Conservation (phyloP, 2,797 vertebrate species). For the Pipistrellus kuhlii region DNA sequence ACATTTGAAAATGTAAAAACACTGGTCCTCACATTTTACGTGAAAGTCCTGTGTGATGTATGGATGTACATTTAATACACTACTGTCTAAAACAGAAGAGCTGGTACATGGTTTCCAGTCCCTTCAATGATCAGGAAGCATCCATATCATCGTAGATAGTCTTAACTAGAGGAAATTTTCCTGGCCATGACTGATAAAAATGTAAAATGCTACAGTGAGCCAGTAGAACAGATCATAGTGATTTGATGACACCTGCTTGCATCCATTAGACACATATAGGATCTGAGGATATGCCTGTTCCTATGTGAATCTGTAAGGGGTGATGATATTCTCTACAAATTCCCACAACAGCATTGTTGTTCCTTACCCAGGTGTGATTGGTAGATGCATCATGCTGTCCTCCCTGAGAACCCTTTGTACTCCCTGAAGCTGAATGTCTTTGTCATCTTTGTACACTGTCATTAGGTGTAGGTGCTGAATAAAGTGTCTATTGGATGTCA, state of each 20-base stretch:
- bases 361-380: background rate
- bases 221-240: background rate
- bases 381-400: too few relatives aligned
- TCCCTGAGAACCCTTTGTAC: background rate
- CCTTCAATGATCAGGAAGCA: background rate
- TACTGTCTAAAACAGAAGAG: background rate
- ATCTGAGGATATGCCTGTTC: background rate
- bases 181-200: background rate
- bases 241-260: background rate
- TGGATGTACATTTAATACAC: background rate
- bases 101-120: background rate
- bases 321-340: background rate
- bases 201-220: background rate
- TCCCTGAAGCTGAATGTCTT: background rate
- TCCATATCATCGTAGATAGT: background rate
- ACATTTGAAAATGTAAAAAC: slow-evolving; percentile 61
- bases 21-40: slow-evolving; percentile 27
- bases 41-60: background rate
- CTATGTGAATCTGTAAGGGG: background rate
- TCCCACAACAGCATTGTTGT: background rate
- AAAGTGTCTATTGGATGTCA: background rate
- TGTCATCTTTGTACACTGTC: background rate
- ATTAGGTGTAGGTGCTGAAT: background rate
- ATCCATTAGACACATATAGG: background rate
- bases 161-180: slow-evolving; percentile 7